Evolutionary conservation across 2,113 vertebrate species (phyloP).

Genomic region (Chrysemys picta): DNA sequence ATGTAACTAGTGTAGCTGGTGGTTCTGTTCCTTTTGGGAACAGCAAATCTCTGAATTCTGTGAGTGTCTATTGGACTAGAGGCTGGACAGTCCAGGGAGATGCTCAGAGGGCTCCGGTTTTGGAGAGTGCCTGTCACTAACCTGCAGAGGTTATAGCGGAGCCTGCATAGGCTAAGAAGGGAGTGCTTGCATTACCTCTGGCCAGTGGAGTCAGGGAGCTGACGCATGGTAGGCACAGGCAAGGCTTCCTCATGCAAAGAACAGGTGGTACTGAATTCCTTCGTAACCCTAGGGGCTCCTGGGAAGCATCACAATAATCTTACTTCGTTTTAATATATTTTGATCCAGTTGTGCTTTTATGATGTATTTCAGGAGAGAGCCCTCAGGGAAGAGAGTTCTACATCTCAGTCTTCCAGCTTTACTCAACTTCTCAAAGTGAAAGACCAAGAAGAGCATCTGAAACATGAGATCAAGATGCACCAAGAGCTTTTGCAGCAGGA

Average conservation of each 20-base stretch:
- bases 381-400: slow-evolving; percentile 36
- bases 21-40: neutral
- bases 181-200: neutral
- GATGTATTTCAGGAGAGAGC: slow-evolving; percentile 30
- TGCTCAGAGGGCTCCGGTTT: neutral
- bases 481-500: slow-evolving; percentile 30
- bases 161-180: neutral
- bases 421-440: slow-evolving; percentile 35
- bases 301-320: neutral
- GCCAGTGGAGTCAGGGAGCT: neutral
- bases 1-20: neutral
- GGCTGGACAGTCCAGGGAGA: neutral
- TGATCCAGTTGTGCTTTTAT: neutral
- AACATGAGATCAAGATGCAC: slow-evolving; percentile 1
- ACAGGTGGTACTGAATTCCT: neutral
- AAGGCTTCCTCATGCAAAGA: neutral
- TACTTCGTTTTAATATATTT: neutral
- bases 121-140: neutral
- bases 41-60: neutral
- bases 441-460: slow-evolving; percentile 13
- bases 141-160: neutral
- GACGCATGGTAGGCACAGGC: neutral
- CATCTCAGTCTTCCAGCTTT: slow-evolving; percentile 2
- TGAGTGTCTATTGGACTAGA: neutral
- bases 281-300: neutral